Evolutionary conservation across 2,888 invertebrate species (phyloP).

Genomic region (Erannis defoliaria): DNA sequence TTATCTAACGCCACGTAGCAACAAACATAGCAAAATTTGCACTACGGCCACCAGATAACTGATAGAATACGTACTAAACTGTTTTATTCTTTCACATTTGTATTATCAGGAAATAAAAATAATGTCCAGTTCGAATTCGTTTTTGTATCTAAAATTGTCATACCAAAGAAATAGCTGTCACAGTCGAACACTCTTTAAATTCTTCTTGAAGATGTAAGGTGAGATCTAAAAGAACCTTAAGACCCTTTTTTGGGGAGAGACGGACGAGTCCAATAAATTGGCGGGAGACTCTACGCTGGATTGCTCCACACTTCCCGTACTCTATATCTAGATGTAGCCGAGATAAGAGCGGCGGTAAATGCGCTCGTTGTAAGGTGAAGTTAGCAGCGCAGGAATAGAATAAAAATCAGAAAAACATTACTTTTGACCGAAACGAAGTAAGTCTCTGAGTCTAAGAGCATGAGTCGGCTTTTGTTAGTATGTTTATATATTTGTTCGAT

Average conservation of each 20-base stretch:
- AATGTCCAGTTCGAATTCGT: too few species aligned
- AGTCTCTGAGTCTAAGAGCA: too few species aligned
- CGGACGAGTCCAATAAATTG: conserved; percentile 81
- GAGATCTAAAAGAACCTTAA: conserved; percentile 72
- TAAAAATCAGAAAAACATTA: too few species aligned
- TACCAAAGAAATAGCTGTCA: conserved; percentile 32
- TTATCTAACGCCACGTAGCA: too few species aligned
- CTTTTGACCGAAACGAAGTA: too few species aligned
- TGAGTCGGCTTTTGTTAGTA: too few species aligned
- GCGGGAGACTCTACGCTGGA: conserved; percentile 64
- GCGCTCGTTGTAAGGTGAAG: conserved; percentile 32
- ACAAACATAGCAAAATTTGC: too few species aligned
- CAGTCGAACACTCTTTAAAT: conserved; percentile 52
- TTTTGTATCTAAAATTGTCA: conserved; percentile 16
- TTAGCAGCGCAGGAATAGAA: not conserved
- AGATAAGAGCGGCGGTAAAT: conserved; percentile 42
- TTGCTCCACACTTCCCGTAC: conserved; percentile 53
- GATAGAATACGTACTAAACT: too few species aligned
- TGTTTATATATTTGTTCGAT: too few species aligned
- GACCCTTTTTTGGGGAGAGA: conserved; percentile 76
- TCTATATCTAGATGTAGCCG: conserved; percentile 29
- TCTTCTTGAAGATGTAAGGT: conserved; percentile 54
- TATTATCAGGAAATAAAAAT: not conserved
- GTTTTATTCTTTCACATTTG: not conserved
- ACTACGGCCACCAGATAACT: too few species aligned